Evolutionary conservation across 2,113 vertebrate species (phyloP), one percentile per base, ranked within the genome.

Genomic region (Campylomormyrus tamandua): DNA sequence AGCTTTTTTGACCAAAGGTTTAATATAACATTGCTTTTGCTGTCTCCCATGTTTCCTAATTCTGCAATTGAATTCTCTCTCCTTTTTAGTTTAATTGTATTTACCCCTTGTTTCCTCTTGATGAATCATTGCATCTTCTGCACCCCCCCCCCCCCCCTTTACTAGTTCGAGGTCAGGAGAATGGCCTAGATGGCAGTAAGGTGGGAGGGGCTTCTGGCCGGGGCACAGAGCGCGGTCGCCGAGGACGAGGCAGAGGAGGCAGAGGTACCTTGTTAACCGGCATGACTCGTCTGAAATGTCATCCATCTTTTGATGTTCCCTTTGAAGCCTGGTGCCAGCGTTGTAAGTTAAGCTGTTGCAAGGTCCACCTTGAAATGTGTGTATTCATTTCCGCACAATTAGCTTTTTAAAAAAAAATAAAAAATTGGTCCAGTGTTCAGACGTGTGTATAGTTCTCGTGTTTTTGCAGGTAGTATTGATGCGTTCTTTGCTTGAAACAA

Each of bases 161-260:
- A 90, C 31, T 10, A 99, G 98, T 99, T 94, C 97, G 98, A 56
- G 98, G 98, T 90, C 98, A 99, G 94, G 98, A 99, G 93, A 99
- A 99, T 7, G 98, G 98, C 53, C 91, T 99, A 70, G 98, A 99
- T 39, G 97, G 96, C 27, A 93, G 94, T 13, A 99, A 98, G 93
- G 95, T 94, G 1, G 96, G 96, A 88, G 98, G 96, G 27, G 91
- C 97, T 35, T 96, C 96, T 66, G 97, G 97, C 91, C 95, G 98
- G 96, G 97, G 97, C 89, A 96, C 96, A 0, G 98, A 99, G 93
- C 96, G 98, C 94, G 98, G 98, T 80, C 96, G 98, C 89, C 94
- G 98, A 90, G 98, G 97, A 83, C 96, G 98, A 89, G 98, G 98
- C 91, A 96, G 98, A 96, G 87, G 87, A 39, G 98, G 98, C 95